These are phyloP conservation scores for Ceratotherium simum DNA, from an alignment of 2,113 vertebrate species.

Conservation along the genomic window DNA sequence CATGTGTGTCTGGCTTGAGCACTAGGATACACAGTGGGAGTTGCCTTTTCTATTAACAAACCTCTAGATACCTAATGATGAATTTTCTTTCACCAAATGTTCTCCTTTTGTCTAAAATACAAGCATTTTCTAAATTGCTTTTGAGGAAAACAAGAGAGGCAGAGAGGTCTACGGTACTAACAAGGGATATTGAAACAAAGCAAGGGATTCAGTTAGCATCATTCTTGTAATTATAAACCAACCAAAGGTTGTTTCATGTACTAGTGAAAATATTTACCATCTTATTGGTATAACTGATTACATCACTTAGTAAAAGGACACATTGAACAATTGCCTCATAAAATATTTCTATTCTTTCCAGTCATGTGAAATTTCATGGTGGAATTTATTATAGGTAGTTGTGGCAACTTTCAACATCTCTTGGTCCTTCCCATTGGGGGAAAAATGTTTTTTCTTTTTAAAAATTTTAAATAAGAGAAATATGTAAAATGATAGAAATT, in stretches of 20 bases:
- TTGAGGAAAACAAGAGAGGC: conserved; percentile 95
- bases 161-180: conserved; percentile 92
- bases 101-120: conserved; percentile 98
- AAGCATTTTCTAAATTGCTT: conserved; percentile 99
- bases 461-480: conserved; percentile 7
- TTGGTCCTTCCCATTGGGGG: conserved; percentile 70
- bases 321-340: conserved; percentile 81
- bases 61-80: conserved; percentile 99
- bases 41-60: conserved; percentile 99
- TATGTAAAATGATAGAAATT: conserved; percentile 34
- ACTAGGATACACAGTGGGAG: conserved; percentile 98
- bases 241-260: conserved; percentile 86
- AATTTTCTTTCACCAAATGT: conserved; percentile 99
- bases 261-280: conserved; percentile 88
- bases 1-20: conserved; percentile 98
- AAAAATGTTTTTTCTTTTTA: conserved; percentile 58
- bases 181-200: conserved; percentile 91
- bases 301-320: conserved; percentile 84
- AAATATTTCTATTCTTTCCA: conserved; percentile 80
- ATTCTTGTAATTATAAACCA: conserved; percentile 95
- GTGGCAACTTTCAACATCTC: conserved; percentile 78
- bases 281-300: conserved; percentile 84
- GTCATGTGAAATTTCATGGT: conserved; percentile 77
- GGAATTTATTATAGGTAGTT: conserved; percentile 83
- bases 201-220: conserved; percentile 94